Percentiles rank a stretch among this genome's conserved stretches.
Evolutionary conservation across 2,113 vertebrate genomes (phyloP).

Genomic region (Geococcyx californianus): DNA sequence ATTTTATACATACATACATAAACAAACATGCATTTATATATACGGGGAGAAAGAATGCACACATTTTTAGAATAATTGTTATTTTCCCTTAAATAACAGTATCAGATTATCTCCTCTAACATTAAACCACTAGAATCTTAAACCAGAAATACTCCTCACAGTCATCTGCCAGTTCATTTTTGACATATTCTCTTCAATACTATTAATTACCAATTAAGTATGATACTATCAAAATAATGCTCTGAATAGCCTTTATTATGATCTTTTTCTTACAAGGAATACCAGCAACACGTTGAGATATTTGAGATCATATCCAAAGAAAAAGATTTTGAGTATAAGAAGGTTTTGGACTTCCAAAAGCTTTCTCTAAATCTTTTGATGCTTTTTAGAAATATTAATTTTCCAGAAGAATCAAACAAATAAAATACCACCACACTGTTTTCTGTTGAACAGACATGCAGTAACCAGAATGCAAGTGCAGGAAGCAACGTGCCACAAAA

Average conservation of each 20-base stretch:
- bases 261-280: neutral
- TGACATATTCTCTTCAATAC: neutral
- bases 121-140: neutral
- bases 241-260: neutral
- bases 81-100: neutral
- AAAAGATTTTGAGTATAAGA: neutral
- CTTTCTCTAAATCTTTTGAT: neutral
- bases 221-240: neutral
- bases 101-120: neutral
- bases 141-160: neutral
- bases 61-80: neutral
- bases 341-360: neutral
- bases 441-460: neutral
- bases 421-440: neutral
- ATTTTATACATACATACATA: neutral
- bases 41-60: neutral
- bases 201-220: neutral
- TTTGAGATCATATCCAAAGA: neutral
- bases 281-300: neutral
- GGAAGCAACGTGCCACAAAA: rapidly evolving
- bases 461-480: neutral
- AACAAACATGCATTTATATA: neutral
- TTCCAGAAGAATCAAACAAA: neutral
- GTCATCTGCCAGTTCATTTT: neutral
- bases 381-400: neutral